Base-by-base conservation (phyloP, 2,113 vertebrate species). In the Tenebrosternarchus preto region DNA sequence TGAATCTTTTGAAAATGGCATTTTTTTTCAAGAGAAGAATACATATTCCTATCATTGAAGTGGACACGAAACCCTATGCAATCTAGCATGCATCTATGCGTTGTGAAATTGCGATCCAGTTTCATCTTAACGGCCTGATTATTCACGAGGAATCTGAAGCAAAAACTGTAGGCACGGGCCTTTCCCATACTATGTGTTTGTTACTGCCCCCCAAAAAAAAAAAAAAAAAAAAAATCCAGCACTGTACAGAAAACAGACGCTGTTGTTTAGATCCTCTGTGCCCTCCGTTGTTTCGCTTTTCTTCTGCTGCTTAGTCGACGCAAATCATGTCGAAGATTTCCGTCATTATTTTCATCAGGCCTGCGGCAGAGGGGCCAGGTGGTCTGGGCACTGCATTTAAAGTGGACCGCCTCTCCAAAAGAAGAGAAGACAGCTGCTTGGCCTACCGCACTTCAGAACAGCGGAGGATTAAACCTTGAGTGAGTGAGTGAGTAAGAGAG, bases 361-460 rank as follows among this genome's bases (percentile, higher is more conserved):
- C 53, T 22, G 76, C 72, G 80, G 59, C 46, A 64, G 57, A 50
- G 73, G 73, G 24, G 79, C 73, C 81, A 83, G 85, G 79, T 78
- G 81, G 72, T 83, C 80, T 83, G 74, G 80, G 78, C 50, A 25
- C 33, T 68, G 68, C n/a, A n/a, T 77, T 72, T 74, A 74, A 64
- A 71, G 55, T 27, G 73, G 24, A 36, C 66, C 63, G 36, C 68
- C 73, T 77, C 77, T 75, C 75, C 69, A 73, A 80, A 74, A 68
- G 67, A 60, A 57, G 55, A 80, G 68, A 84, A 67, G 81, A 82
- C 81, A 85, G 85, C 80, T 83, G 79, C 82, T 78, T 85, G 76
- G 83, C 74, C 83, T 79, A 78, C 33, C 50, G 78, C 75, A 69
- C 72, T 74, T 78, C 81, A 80, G 55, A 80, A 68, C 64, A 76